Evolutionary conservation across 2,888 invertebrate species (phyloP).

Genomic region (Pachycephus smyrnensis): DNA sequence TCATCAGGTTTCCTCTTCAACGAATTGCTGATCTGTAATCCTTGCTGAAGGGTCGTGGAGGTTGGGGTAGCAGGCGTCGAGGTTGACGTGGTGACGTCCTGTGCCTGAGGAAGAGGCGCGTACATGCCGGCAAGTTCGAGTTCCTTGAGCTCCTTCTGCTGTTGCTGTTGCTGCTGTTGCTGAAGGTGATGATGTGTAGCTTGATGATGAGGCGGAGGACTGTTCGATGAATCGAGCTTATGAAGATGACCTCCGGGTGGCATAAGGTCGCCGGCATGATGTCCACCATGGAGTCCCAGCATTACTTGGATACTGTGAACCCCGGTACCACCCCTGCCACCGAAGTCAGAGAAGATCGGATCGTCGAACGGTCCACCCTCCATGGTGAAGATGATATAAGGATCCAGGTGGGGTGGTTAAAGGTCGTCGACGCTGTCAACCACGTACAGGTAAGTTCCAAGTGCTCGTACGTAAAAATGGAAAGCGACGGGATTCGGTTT

Average conservation of each 20-base stretch:
- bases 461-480: background rate
- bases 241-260: slow-evolving; percentile 59
- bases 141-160: slow-evolving; percentile 65
- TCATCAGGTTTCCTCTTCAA: slow-evolving; percentile 61
- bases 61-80: slow-evolving; percentile 58
- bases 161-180: slow-evolving; percentile 68
- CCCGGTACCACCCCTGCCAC: slow-evolving; percentile 71
- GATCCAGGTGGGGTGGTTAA: background rate
- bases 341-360: slow-evolving; percentile 83
- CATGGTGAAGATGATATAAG: slow-evolving; percentile 65
- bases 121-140: slow-evolving; percentile 63
- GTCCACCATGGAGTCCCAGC: slow-evolving; percentile 72
- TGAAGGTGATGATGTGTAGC: slow-evolving; percentile 61
- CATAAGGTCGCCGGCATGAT: slow-evolving; percentile 59
- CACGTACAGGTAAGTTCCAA: background rate
- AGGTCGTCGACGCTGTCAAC: background rate
- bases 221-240: slow-evolving; percentile 67
- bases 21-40: slow-evolving; percentile 56
- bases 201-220: slow-evolving; percentile 66
- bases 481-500: background rate
- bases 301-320: slow-evolving; percentile 78
- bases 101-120: slow-evolving; percentile 58
- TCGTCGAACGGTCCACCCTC: slow-evolving; percentile 82
- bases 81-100: slow-evolving; percentile 68
- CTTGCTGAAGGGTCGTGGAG: slow-evolving; percentile 64